These are phyloP conservation scores for Nothoprocta perdicaria DNA, from an alignment of 2,113 vertebrate species.

Conservation along the genomic window DNA sequence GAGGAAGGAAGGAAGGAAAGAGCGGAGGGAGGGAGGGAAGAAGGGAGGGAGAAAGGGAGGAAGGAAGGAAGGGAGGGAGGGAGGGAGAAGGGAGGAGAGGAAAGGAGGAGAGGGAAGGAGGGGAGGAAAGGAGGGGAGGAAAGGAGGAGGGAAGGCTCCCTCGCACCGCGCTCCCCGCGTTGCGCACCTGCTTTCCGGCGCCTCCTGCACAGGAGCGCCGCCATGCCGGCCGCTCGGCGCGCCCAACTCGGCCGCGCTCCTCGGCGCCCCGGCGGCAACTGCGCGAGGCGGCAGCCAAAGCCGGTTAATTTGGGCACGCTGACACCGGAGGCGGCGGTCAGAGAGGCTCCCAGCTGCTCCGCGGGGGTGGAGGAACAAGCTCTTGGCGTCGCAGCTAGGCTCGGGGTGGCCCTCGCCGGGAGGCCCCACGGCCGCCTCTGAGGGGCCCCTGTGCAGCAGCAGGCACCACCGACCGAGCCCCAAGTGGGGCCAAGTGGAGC, in stretches of 20 bases:
- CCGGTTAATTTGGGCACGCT: conserved; percentile 81
- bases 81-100: too few species aligned
- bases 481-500: neutral
- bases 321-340: conserved; percentile 39
- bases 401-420: neutral
- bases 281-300: conserved; percentile 66
- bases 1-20: too few species aligned
- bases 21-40: too few species aligned
- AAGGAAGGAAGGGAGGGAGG: too few species aligned
- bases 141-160: too few species aligned
- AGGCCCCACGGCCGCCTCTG: neutral
- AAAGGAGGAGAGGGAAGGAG: too few species aligned
- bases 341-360: conserved; percentile 35
- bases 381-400: neutral
- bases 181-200: conserved; percentile 85
- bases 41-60: too few species aligned
- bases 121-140: too few species aligned
- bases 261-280: neutral
- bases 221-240: conserved; percentile 72
- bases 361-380: neutral
- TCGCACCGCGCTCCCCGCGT: neutral
- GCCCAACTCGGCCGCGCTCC: neutral
- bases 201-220: conserved; percentile 86
- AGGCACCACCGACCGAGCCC: neutral
- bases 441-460: neutral